Conservation (phyloP, 2,888 invertebrate species). For the Andrena hattorfiana region DNA sequence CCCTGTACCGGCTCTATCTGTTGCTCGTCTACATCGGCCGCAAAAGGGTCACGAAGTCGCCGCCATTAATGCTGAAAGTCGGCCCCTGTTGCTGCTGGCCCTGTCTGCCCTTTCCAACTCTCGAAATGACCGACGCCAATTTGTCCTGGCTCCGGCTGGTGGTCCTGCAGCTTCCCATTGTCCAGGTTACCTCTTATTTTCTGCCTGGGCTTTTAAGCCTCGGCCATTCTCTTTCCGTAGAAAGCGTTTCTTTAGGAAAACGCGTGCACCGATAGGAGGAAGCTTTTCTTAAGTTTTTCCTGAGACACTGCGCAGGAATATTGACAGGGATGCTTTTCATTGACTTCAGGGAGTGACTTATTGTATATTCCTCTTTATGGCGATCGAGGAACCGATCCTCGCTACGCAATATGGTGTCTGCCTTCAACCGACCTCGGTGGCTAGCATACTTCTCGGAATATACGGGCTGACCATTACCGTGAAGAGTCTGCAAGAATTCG, state of each 20-base stretch:
- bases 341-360: slow-evolving; percentile 76
- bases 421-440: slow-evolving; percentile 88
- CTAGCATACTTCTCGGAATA: slow-evolving; percentile 89
- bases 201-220: not conserved
- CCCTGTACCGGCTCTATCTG: slow-evolving; percentile 90
- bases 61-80: slow-evolving; percentile 87
- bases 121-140: slow-evolving; percentile 81
- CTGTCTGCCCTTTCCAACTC: slow-evolving; percentile 86
- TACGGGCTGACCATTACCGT: slow-evolving; percentile 90
- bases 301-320: not conserved
- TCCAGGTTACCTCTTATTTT: slow-evolving; percentile 87
- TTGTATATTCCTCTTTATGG: slow-evolving; percentile 77
- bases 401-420: slow-evolving; percentile 84
- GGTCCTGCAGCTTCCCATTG: slow-evolving; percentile 90
- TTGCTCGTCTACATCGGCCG: slow-evolving; percentile 86
- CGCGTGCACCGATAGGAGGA: not conserved
- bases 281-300: not conserved
- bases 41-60: slow-evolving; percentile 85
- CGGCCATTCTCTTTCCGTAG: not conserved
- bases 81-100: slow-evolving; percentile 92
- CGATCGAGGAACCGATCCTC: slow-evolving; percentile 76
- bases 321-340: not conserved
- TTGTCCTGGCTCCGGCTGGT: slow-evolving; percentile 86
- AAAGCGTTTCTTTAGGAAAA: not conserved
- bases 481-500: slow-evolving; percentile 85